Evolutionary conservation across 1,140 invertebrate genomes (phyloP), one percentile per base, ranked within the genome.

Genomic region (Panagrolaimus sp.): DNA sequence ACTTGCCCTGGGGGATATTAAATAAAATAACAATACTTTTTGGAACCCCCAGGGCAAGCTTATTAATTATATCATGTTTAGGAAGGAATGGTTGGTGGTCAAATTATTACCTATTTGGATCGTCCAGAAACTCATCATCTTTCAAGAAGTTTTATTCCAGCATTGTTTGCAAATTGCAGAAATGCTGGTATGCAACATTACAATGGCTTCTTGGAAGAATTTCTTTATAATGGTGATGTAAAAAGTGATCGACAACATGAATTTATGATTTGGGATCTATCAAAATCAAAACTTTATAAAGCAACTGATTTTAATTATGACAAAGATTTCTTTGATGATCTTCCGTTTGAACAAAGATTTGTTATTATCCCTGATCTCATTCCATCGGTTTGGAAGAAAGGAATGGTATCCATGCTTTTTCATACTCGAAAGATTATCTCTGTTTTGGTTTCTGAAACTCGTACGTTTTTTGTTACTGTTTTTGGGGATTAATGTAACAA

Each of bases 241-340:
- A 58, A 21, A 12, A 58, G 21, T 24, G 52, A 58, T 58, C 52
- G 52, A 21, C 52, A 58, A 58, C 52, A 58, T 14, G 52, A 58
- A 28, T 58, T 58, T 58, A 21, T 58, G 52, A 58, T 58, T 14
- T 58, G 52, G 52, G 52, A 58, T 28, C 8, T 58, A 28, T 58
- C 52, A 28, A 21, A 28, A 21, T 26, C 21, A 12, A 58, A 58
- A 6, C 2, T 4, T 28, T 12, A 26, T 1, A 58, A 58, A 28
- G 52, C 52, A 12, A 26, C 52, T 14, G 28, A 6, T 58, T 38
- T 38, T 7, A 38, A 38, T 38, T 38, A 38, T 38, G 32, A 38
- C 7, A 38, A 38, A 38, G 32, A 38, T 38, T 38, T 38, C 32
- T 58, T 58, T 28, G 52, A 58, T 58, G 17, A 17, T 14, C 21